These are phyloP conservation scores for Andrena bicolor DNA, from an alignment of 2,888 invertebrate species.

Conservation along the genomic window DNA sequence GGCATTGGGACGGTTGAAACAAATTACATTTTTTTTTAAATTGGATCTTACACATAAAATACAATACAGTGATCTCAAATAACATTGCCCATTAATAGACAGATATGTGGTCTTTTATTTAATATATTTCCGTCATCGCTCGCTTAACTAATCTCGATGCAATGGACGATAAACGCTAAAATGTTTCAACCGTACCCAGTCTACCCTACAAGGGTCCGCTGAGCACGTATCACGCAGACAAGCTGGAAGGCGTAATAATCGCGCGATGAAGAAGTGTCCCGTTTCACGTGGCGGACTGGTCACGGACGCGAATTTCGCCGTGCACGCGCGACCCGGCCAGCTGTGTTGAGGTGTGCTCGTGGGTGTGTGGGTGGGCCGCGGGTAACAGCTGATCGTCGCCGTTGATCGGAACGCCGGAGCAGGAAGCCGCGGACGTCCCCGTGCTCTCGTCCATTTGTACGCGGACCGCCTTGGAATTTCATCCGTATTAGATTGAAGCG, in stretches of 20 bases:
- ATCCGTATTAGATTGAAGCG: slow-evolving; percentile 77
- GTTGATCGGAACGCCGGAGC: slow-evolving; percentile 71
- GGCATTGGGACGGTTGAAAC: too few relatives aligned
- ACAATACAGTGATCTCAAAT: too few relatives aligned
- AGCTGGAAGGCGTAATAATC: slow-evolving; percentile 35
- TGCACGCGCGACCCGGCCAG: slow-evolving; percentile 13
- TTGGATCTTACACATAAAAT: too few relatives aligned
- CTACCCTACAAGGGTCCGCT: background rate
- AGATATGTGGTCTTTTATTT: too few relatives aligned
- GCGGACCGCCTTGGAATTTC: slow-evolving; percentile 74
- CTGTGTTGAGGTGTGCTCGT: slow-evolving; percentile 31
- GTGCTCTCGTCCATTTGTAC: slow-evolving; percentile 76
- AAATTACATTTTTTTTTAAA: too few relatives aligned
- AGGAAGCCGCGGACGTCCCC: slow-evolving; percentile 73
- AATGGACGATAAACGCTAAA: too few relatives aligned
- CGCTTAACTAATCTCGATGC: too few relatives aligned
- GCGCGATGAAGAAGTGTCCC: slow-evolving; percentile 34
- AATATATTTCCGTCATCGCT: too few relatives aligned
- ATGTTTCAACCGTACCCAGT: too few relatives aligned
- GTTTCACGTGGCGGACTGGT: slow-evolving; percentile 41
- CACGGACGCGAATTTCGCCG: slow-evolving; percentile 32
- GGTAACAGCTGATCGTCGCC: slow-evolving; percentile 73
- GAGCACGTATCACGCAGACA: background rate
- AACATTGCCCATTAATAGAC: too few relatives aligned
- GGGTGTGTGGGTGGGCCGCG: slow-evolving; percentile 65